phyloP scores from a whole-genome alignment of 1,140 invertebrate species.

The Cydia strobilella region DNA sequence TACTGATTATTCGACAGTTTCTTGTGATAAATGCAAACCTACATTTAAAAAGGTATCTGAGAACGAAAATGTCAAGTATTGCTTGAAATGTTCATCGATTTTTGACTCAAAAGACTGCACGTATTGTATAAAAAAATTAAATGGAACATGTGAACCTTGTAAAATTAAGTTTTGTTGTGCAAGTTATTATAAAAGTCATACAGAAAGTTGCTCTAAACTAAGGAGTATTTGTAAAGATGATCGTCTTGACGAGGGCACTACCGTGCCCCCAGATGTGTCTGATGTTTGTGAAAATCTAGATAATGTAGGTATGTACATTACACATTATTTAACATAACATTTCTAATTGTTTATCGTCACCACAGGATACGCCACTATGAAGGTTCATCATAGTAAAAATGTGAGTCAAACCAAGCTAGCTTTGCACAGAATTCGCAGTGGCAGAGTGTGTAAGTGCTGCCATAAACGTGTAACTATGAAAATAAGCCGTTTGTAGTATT shows the following conservation, averaged over 20 bases:
- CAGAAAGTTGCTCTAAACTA: not conserved
- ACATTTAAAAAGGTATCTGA: conserved; percentile 46
- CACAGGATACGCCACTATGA: too few species aligned
- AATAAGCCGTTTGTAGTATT: too few species aligned
- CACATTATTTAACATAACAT: too few species aligned
- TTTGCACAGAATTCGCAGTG: too few species aligned
- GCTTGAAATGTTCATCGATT: conserved; percentile 52
- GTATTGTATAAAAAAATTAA: conserved; percentile 42
- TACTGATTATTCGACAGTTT: not conserved
- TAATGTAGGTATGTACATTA: too few species aligned
- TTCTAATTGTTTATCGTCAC: too few species aligned
- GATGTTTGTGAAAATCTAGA: not conserved
- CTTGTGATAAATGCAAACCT: not conserved
- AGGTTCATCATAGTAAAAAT: too few species aligned
- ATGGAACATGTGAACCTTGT: not conserved
- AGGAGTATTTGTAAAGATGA: not conserved
- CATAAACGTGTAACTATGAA: too few species aligned
- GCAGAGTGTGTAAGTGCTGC: too few species aligned
- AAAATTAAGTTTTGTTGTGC: conserved; percentile 10
- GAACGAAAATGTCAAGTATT: conserved; percentile 49
- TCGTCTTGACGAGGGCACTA: too few species aligned
- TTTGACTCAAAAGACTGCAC: conserved; percentile 48
- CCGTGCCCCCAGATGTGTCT: too few species aligned
- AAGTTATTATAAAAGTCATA: not conserved
- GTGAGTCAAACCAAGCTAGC: too few species aligned